Base-by-base conservation (phyloP, 2,113 vertebrate species). In the Limnothrissa miodon region DNA sequence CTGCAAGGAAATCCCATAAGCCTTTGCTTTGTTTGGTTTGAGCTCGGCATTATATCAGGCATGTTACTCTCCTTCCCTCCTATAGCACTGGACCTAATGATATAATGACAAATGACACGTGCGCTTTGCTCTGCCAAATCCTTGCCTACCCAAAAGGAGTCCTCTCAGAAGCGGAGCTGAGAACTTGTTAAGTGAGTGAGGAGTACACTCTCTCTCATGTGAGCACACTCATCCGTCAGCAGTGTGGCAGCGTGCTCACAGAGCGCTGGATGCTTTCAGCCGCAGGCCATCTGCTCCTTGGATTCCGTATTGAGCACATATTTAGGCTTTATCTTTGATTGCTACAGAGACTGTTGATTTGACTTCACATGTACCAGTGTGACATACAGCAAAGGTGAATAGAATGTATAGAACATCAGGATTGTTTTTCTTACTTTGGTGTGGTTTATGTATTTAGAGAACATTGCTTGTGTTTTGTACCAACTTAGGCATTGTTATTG, bases 41-140 rank as follows among this genome's bases (percentile, higher is more conserved):
- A 74, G 66, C 66, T 74, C 66, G 33, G 25, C 66, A 74, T 29
- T 74, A 36, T 74, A 74, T 74, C 66, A 74, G 66, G 11, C 29
- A 17, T 36, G 15, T 11, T 15, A 5, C 15, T 74, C 17, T 33
- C 5, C 25, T 17, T 74, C 66, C 5, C 66, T 74, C 11, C 29
- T 33, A 74, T 74, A 74, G 29, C 11, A 13, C 33, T 13, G 66
- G 33, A 74, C 66, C 25, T 74, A 74, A 74, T 36, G 66, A 74
- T 74, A 74, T 74, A 74, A 74, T 74, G 66, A 74, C 66, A 74
- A 74, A 74, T 74, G 66, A 74, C 66, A 70, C 29, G 29, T 36
- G 29, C 29, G 19, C 33, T 17, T 74, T 74, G 15, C 29, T 33
- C 6, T 36, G 66, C 66, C 66, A 74, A 74, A 74, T 74, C 36